These are phyloP conservation scores for Cheirogaleus major DNA, from an alignment of 2,797 vertebrate species.

Conservation along the genomic window DNA sequence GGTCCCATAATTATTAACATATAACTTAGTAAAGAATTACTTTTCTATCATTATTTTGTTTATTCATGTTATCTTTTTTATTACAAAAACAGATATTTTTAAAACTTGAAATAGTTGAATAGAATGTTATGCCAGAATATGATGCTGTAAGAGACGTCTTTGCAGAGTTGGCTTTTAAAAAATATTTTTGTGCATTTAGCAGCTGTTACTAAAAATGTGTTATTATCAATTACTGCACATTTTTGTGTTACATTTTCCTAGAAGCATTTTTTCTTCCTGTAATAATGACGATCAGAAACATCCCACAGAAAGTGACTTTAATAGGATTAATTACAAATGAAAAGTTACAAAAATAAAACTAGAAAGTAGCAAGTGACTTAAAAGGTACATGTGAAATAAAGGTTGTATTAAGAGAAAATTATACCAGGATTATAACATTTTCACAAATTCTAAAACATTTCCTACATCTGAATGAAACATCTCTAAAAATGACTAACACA, in stretches of 20 bases:
- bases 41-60: constrained; percentile 52
- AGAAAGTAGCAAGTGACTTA: constrained; percentile 41
- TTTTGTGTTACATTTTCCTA: constrained; percentile 50
- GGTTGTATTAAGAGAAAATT: constrained; percentile 58
- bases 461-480: constrained; percentile 46
- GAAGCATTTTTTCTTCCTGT: constrained; percentile 48
- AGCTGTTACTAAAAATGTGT: constrained; percentile 54
- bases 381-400: constrained; percentile 63
- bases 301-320: constrained; percentile 61
- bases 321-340: constrained; percentile 59
- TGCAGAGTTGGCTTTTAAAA: constrained; percentile 54
- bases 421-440: constrained; percentile 51
- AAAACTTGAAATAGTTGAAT: constrained; percentile 30
- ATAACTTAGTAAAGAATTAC: constrained; percentile 30
- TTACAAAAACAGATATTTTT: constrained; percentile 39
- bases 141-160: constrained; percentile 39
- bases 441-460: constrained; percentile 56
- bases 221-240: constrained; percentile 5
- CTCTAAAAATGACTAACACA: constrained; percentile 57
- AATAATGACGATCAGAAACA: constrained; percentile 68
- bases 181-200: constrained; percentile 36
- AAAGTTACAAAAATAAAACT: constrained; percentile 52
- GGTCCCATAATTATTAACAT: constrained; percentile 42
- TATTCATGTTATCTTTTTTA: constrained; percentile 15
- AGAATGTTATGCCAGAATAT: constrained; percentile 24